A percentile compares a stretch with the other conserved stretches of the same genome.
Conservation (phyloP, 2,797 vertebrate species). For the Paratrypauchen microcephalus region DNA sequence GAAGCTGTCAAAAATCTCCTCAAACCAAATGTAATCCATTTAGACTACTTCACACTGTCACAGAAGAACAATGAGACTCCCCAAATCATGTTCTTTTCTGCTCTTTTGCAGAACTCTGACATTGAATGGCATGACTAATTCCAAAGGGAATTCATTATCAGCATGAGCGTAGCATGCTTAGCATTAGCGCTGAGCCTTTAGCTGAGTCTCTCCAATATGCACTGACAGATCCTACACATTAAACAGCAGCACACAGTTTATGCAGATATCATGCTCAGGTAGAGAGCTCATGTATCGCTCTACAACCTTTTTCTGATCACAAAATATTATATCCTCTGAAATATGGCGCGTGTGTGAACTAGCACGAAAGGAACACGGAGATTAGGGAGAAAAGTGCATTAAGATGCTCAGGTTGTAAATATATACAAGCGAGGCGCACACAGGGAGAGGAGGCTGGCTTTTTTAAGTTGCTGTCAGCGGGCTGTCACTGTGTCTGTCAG, state of each 20-base stretch:
- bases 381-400: constrained; percentile 69
- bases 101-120: background rate
- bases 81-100: constrained; percentile 3
- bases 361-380: constrained; percentile 52
- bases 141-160: constrained; percentile 16
- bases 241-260: constrained; percentile 24
- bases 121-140: constrained; percentile 11
- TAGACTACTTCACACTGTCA: background rate
- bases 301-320: constrained; percentile 58
- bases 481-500: constrained; percentile 80
- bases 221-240: constrained; percentile 31
- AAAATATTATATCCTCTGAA: constrained; percentile 53
- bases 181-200: constrained; percentile 21
- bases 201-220: constrained; percentile 23
- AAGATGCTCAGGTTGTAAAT: constrained; percentile 67
- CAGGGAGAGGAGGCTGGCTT: constrained; percentile 55
- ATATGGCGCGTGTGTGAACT: constrained; percentile 52
- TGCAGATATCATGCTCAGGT: constrained; percentile 30
- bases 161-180: constrained; percentile 4
- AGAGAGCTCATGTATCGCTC: constrained; percentile 38
- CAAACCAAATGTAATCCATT: background rate
- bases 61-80: constrained; percentile 4
- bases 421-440: constrained; percentile 50
- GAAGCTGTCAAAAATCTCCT: background rate
- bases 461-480: constrained; percentile 75